These are phyloP conservation scores for Caenorhabditis plicata DNA, from an alignment of 2,888 invertebrate genomes.

Conservation along the genomic window DNA sequence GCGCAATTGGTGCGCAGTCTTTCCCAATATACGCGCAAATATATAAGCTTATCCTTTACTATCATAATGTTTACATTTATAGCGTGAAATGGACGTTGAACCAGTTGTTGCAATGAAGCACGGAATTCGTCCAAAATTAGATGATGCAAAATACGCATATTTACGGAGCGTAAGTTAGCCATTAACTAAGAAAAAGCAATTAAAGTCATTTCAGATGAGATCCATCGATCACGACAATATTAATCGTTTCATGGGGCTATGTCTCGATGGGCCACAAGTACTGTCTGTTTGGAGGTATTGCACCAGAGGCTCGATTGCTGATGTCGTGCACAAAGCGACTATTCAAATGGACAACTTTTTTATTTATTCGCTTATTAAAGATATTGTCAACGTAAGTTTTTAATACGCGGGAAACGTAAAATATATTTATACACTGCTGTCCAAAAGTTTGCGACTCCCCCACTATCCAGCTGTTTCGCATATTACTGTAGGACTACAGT, in stretches of 20 bases:
- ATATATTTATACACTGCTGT: no score
- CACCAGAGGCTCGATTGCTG: slow-evolving; percentile 43
- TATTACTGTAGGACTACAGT: no score
- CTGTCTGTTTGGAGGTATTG: slow-evolving; percentile 58
- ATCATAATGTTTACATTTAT: no score
- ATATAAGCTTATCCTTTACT: no score
- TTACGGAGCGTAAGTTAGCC: slow-evolving; percentile 27
- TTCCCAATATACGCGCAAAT: no score
- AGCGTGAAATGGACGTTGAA: slow-evolving; percentile 18
- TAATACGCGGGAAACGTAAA: no score
- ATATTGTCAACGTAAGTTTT: slow-evolving; percentile 33
- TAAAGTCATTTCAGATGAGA: slow-evolving; percentile 40
- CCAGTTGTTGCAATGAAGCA: slow-evolving; percentile 35
- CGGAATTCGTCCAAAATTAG: slow-evolving; percentile 15
- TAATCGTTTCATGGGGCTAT: slow-evolving; percentile 57
- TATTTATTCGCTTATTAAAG: slow-evolving; percentile 56
- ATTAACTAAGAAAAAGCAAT: not conserved
- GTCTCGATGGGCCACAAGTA: slow-evolving; percentile 48
- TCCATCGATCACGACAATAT: slow-evolving; percentile 52
- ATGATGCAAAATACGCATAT: slow-evolving; percentile 21
- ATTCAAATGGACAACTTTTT: slow-evolving; percentile 59
- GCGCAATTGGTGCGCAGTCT: no score
- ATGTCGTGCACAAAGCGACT: slow-evolving; percentile 24
- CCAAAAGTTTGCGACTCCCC: no score
- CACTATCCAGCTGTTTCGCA: no score